Evolutionary conservation across 2,113 vertebrate species (phyloP), one percentile per base, ranked within the genome.

Genomic region (Catharus minimus): DNA sequence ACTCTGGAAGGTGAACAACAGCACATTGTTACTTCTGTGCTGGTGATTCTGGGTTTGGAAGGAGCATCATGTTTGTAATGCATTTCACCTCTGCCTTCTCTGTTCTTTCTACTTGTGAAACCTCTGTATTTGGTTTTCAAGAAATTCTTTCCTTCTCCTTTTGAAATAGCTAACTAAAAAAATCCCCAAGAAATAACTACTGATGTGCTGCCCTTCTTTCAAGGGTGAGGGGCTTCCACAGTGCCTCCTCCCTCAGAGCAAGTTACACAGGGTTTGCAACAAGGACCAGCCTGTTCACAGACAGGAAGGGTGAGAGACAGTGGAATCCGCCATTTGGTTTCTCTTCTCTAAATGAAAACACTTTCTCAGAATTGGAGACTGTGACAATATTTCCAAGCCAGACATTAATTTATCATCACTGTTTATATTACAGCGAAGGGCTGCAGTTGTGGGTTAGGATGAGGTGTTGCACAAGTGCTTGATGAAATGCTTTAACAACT

Each of bases 281-380:
- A 86, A 87, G 83, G 77, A 75, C 30, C 36, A 88, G 44, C 56
- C 88, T 92, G 74, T 85, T 85, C 74, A 57, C 0, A 3, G 78
- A 49, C 81, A 85, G 93, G 89, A 95, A 95, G 86, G 28, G 39
- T 82, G 47, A 92, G 81, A 95, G 92, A 92, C 90, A 19, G 71
- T 66, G 86, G 44, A 77, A 91, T 84, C 80, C 73, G 55, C 76
- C 43, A 36, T 85, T 82, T 82, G 72, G 88, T 86, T 93, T 93
- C 74, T 72, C 80, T 79, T 85, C 76, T 80, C 23, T 69, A 71
- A 89, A 65, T 30, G 53, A 85, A 94, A 87, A 82, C 62, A 66
- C 33, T 79, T 93, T 89, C 74, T 94, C 83, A 87, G 85, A 89
- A 80, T 55, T 71, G 43, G 64, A 89, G 58, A 66, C 78, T 68